Base-by-base conservation (phyloP, 2,888 invertebrate genomes). In the Melikaiella ostensackeni region DNA sequence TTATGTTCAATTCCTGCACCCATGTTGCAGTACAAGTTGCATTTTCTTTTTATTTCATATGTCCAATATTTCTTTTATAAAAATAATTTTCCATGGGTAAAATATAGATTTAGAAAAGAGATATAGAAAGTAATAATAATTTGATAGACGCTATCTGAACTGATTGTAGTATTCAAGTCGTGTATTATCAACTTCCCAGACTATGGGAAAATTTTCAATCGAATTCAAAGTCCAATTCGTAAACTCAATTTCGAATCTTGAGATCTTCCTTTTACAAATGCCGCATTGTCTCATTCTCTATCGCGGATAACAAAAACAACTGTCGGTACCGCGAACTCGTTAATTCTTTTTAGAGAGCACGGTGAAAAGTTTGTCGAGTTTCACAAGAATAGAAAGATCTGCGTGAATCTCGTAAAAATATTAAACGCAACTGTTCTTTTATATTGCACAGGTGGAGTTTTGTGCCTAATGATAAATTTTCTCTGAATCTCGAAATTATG, bases 321-420 rank as follows among this genome's bases (percentile, higher is more conserved):
- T 70, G 30, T 55, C 70, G n/a, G 30, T 50, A 70, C 50, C 50
- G 46, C 70, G 70, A 70, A 70, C 46, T 70, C 70, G n/a, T 70
- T 70, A 50, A 70, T 50, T 70, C 70, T 70, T 70, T 70, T 70
- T 70, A 70, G 70, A 70, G 30, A 70, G 70, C 7, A 50, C n/a
- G 16, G 50, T 70, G 70, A 70, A 70, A 70, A 70, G 30, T 70
- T 50, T 70, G 42, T n/a, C 46, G 70, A 70, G 70, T 50, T 70
- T 70, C 70, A 50, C 27, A 21, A 55, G 46, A 66, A 46, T 27
- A 66, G 50, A 70, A 70, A 55, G 50, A 70, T 70, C 33, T 13
- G 33, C 70, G 30, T 30, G n/a, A 70, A 70, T 66, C 46, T 46
- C 19, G 27, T 64, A 70, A 80, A 78, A 78, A 75, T 75, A 73